These are phyloP conservation scores for Dysidea cf. avara DNA, from an alignment of 37 sponge, comb jelly and placozoan species.

Conservation along the genomic window DNA sequence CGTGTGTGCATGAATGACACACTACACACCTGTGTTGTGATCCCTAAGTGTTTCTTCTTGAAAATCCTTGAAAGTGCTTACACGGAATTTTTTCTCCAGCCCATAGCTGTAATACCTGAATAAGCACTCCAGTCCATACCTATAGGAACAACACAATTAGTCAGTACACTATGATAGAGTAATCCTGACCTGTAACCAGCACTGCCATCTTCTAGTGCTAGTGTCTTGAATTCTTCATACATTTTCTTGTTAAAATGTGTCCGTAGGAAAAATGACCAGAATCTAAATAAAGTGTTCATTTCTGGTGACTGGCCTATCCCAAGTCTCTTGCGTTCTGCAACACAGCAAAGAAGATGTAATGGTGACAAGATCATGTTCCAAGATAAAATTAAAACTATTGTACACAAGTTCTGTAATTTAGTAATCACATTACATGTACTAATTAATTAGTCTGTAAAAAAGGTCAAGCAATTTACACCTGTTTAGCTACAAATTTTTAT, in stretches of 20 bases:
- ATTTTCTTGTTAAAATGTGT: conserved; percentile 98
- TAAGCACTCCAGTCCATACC: conserved; percentile 99
- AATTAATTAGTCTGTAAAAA: too few relatives aligned
- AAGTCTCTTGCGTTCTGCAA: conserved; percentile 75
- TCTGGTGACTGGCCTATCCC: conserved; percentile 92
- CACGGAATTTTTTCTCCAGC: conserved; percentile 90
- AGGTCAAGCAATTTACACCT: too few relatives aligned
- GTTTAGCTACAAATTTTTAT: too few relatives aligned
- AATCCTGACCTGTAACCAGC: conserved; percentile 73
- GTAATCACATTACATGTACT: too few relatives aligned
- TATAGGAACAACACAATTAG: conserved; percentile 8
- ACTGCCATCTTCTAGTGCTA: conserved; percentile 82
- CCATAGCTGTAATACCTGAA: conserved; percentile 99
- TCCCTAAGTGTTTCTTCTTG: conserved; percentile 90
- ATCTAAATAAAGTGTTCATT: conserved; percentile 98
- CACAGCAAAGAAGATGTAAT: not conserved
- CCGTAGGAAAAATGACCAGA: conserved; percentile 99
- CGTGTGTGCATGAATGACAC: not conserved
- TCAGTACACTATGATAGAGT: not conserved
- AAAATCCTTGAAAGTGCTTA: conserved; percentile 87
- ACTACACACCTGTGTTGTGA: conserved; percentile 49
- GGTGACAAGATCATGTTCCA: not conserved
- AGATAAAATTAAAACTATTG: too few relatives aligned
- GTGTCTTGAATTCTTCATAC: conserved; percentile 90
- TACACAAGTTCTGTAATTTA: too few relatives aligned